phyloP scores from a whole-genome alignment of 2,888 invertebrate genomes.

The Microplitis manilae region DNA sequence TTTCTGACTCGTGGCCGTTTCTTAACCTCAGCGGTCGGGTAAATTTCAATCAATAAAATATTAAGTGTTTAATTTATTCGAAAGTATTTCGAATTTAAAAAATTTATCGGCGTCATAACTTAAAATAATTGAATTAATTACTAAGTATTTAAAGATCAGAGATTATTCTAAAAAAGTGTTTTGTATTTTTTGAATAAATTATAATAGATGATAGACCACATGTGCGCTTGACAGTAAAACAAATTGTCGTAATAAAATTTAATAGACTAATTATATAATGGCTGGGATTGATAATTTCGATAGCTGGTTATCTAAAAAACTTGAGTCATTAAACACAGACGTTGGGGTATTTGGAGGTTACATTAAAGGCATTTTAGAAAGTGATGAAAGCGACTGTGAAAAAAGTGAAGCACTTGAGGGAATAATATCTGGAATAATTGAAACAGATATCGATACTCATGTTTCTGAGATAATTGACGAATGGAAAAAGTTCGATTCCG shows the following conservation, averaged over 20 bases:
- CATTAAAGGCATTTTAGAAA: not conserved
- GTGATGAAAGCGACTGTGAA: not conserved
- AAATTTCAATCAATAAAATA: too few species aligned
- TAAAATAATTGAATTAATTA: too few species aligned
- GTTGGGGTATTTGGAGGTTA: not conserved
- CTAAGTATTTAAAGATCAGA: too few species aligned
- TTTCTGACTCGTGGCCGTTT: too few species aligned
- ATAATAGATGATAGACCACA: too few species aligned
- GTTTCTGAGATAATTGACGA: not conserved
- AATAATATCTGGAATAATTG: constrained; percentile 10
- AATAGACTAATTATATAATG: not conserved
- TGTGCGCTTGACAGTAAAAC: too few species aligned
- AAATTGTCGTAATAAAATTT: not conserved
- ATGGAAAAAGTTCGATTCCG: not conserved
- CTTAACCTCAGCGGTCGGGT: too few species aligned
- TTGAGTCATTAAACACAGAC: not conserved
- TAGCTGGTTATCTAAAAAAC: not conserved
- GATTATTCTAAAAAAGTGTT: too few species aligned
- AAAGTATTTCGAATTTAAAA: too few species aligned
- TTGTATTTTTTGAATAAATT: too few species aligned
- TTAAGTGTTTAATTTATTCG: too few species aligned
- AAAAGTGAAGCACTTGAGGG: not conserved
- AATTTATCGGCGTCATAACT: too few species aligned
- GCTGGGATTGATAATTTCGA: not conserved
- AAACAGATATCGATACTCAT: constrained; percentile 8